phyloP scores from a whole-genome alignment of 1,140 invertebrate species.

The Agrilus planipennis region DNA sequence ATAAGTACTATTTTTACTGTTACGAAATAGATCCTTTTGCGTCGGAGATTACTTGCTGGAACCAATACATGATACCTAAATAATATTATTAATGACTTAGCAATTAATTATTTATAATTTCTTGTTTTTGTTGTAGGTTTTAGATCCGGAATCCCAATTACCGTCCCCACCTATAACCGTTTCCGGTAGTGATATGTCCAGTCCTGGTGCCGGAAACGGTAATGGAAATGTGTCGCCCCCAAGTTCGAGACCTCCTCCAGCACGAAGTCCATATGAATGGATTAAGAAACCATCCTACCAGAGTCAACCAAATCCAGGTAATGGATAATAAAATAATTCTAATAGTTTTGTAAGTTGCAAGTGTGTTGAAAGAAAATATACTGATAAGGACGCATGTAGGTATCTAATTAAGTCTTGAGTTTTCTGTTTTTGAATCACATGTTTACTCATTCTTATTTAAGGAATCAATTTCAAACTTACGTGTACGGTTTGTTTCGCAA shows the following conservation, averaged over 20 bases:
- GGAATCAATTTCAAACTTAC: too few species aligned
- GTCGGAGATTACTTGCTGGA: too few species aligned
- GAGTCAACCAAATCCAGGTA: constrained; percentile 68
- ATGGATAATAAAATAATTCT: constrained; percentile 26
- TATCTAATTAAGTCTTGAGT: too few species aligned
- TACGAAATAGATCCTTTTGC: too few species aligned
- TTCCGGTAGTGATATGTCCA: constrained; percentile 53
- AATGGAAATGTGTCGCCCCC: constrained; percentile 36
- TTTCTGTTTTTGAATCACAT: too few species aligned
- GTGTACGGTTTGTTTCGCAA: too few species aligned
- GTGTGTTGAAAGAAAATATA: background rate
- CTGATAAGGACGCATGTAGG: too few species aligned
- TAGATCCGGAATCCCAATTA: constrained; percentile 25
- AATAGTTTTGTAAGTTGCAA: background rate
- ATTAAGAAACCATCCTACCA: constrained; percentile 81
- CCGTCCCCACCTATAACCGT: constrained; percentile 50
- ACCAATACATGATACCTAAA: too few species aligned
- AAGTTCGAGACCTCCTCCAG: constrained; percentile 45
- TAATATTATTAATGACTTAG: too few species aligned
- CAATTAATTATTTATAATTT: too few species aligned
- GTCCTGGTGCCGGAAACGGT: constrained; percentile 42
- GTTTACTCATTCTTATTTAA: too few species aligned
- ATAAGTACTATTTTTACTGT: too few species aligned
- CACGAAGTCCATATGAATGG: constrained; percentile 74
- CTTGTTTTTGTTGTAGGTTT: constrained; percentile 13